Evolutionary conservation across 2,888 invertebrate species (phyloP).

Genomic region (Drosophila meridionalis): DNA sequence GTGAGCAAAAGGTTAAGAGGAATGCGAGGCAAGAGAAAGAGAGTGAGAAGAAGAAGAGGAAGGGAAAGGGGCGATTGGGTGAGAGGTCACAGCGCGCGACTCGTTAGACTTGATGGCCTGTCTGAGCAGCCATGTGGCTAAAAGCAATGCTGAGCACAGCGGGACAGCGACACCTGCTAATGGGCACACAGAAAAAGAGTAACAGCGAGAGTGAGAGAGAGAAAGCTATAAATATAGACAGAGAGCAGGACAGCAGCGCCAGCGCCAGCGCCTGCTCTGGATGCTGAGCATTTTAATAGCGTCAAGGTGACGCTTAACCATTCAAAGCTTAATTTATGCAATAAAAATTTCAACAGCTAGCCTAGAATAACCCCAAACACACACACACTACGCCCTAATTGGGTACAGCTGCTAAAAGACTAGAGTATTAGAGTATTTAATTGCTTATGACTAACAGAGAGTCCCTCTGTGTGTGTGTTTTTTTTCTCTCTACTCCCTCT

Average conservation of each 20-base stretch:
- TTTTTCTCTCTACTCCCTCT: background rate
- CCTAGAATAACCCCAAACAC: constrained; percentile 31
- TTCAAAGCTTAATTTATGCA: constrained; percentile 80
- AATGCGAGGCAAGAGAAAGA: background rate
- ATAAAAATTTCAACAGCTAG: constrained; percentile 69
- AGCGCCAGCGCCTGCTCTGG: constrained; percentile 6
- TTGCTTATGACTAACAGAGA: constrained; percentile 63
- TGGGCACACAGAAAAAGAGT: constrained; percentile 22
- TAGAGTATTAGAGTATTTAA: constrained; percentile 70
- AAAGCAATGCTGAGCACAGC: constrained; percentile 32
- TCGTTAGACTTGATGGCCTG: constrained; percentile 70
- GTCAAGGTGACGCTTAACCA: constrained; percentile 79
- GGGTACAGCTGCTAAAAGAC: constrained; percentile 49
- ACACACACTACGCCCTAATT: constrained; percentile 53
- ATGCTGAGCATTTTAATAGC: constrained; percentile 68
- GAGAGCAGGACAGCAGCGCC: background rate
- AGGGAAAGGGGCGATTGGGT: background rate
- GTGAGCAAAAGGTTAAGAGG: constrained; percentile 12
- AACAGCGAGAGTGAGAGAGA: background rate
- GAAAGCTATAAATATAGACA: background rate
- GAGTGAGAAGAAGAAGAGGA: too few relatives aligned
- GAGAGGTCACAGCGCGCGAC: constrained; percentile 37
- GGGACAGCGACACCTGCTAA: constrained; percentile 62
- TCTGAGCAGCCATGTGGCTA: constrained; percentile 45
- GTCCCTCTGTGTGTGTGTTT: background rate